Evolutionary conservation across 1,140 invertebrate species (phyloP).

Genomic region (Meloidogyne exigua): DNA sequence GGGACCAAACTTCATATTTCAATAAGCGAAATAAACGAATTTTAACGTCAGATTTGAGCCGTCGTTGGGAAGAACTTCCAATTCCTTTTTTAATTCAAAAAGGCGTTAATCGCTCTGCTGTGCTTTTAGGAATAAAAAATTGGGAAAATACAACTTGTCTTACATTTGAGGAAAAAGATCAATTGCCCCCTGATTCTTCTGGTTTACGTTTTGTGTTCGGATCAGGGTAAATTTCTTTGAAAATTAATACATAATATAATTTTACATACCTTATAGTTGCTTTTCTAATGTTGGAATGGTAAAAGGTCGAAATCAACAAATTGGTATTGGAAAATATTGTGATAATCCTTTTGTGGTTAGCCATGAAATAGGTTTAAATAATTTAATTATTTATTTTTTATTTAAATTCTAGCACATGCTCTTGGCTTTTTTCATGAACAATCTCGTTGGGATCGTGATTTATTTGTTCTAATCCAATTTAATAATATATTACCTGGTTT

Average conservation of each 20-base stretch:
- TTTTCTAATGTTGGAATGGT: constrained; percentile 36
- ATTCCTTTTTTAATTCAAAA: constrained; percentile 32
- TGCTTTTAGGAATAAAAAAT: constrained; percentile 20
- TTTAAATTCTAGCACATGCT: constrained; percentile 26
- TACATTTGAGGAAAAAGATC: constrained; percentile 22
- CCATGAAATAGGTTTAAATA: constrained; percentile 35
- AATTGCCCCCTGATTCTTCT: neutral
- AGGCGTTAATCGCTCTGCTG: constrained; percentile 25
- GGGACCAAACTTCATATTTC: neutral
- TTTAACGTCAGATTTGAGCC: constrained; percentile 22
- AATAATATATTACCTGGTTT: constrained; percentile 34
- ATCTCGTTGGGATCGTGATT: constrained; percentile 32
- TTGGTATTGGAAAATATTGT: constrained; percentile 36
- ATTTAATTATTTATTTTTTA: neutral
- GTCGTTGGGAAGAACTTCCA: constrained; percentile 32
- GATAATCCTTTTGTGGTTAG: constrained; percentile 39
- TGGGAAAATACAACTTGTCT: constrained; percentile 31
- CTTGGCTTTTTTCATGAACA: constrained; percentile 45
- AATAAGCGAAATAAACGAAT: constrained; percentile 28
- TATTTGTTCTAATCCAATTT: constrained; percentile 27
- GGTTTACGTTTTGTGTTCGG: constrained; percentile 31
- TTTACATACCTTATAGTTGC: constrained; percentile 13
- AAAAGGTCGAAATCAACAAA: constrained; percentile 15
- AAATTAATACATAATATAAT: no score
- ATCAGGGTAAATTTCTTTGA: constrained; percentile 19